A percentile compares a stretch with the other conserved stretches of the same genome.
Conservation (phyloP, 2,113 vertebrate species). For the Pogonocichla stellata region DNA sequence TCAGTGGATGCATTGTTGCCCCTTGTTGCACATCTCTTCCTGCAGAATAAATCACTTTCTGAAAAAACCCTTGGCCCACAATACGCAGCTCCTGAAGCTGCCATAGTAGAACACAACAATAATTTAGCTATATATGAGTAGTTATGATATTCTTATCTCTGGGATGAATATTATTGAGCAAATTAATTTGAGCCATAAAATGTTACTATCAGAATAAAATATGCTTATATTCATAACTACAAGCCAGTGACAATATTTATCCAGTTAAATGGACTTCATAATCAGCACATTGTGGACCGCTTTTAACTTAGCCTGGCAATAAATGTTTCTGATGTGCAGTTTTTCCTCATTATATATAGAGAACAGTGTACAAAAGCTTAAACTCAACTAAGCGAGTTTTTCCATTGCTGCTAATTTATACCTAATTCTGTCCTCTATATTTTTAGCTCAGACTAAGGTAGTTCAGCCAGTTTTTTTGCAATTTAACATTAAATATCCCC, state of each 20-base stretch:
- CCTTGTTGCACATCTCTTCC: background rate
- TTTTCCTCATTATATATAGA: background rate
- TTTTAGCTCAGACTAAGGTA: background rate
- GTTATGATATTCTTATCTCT: background rate
- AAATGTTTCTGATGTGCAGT: background rate
- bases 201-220: background rate
- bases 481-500: background rate
- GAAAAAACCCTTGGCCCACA: background rate
- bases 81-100: background rate
- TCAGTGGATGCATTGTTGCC: background rate
- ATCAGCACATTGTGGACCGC: background rate
- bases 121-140: background rate
- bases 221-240: background rate
- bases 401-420: background rate
- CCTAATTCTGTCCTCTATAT: background rate
- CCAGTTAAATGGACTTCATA: background rate
- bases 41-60: background rate
- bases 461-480: background rate
- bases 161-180: background rate
- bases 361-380: background rate
- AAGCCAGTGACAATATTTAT: background rate
- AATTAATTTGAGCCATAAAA: background rate
- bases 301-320: background rate
- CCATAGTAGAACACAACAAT: background rate
- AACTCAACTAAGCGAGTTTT: background rate